Percentiles rank a stretch among this genome's conserved stretches.
These are phyloP conservation scores for Parazoanthus atlanticus DNA, from an alignment of 92 coral and sea anemone species.

Conservation along the genomic window DNA sequence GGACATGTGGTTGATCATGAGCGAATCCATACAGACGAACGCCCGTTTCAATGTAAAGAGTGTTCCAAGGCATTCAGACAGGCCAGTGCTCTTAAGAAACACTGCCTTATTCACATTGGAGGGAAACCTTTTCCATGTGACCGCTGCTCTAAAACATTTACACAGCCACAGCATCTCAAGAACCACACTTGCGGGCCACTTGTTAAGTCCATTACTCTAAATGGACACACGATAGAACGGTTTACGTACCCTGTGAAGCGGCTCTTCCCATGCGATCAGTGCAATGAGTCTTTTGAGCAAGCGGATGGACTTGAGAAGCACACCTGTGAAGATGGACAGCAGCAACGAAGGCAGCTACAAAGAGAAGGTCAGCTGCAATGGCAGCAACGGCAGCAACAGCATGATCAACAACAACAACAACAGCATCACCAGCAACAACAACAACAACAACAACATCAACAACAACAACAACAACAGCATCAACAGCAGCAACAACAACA, in stretches of 20 bases:
- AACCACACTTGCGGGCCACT: conserved; percentile 13
- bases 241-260: conserved; percentile 12
- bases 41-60: conserved; percentile 27
- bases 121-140: not conserved
- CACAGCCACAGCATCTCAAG: conserved; percentile 25
- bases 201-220: conserved; percentile 12
- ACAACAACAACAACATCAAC: not conserved
- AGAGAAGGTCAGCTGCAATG: not conserved
- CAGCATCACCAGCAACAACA: not conserved
- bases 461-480: not conserved
- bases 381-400: not conserved
- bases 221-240: conserved; percentile 30
- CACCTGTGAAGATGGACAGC: not conserved
- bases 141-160: conserved; percentile 31
- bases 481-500: not conserved
- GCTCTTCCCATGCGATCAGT: not conserved
- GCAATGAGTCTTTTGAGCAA: not conserved
- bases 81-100: conserved; percentile 37
- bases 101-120: conserved; percentile 21
- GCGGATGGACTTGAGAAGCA: conserved; percentile 8
- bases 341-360: not conserved
- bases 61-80: conserved; percentile 30
- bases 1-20: conserved; percentile 35
- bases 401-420: not conserved
- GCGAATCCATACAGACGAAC: conserved; percentile 41